Conservation (phyloP, 1,140 invertebrate species). For the Palaemon carinicauda region DNA sequence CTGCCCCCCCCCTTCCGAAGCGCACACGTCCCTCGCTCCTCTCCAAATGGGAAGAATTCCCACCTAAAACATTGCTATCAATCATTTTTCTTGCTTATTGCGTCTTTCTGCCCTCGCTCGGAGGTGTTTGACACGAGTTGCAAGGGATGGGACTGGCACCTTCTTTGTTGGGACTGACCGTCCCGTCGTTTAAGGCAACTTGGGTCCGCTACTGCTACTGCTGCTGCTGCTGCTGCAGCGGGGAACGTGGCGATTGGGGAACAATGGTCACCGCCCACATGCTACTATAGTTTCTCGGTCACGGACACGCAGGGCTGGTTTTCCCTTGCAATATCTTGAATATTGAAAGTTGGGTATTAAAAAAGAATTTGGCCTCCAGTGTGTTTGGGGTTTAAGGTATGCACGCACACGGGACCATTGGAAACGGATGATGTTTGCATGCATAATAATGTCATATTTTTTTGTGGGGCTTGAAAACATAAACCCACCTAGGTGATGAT, state of each 20-base stretch:
- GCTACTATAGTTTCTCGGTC: slow-evolving; percentile 37
- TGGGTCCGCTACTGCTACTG: neutral
- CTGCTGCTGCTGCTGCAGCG: neutral
- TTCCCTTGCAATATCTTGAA: neutral
- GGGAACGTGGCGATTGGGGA: slow-evolving; percentile 46
- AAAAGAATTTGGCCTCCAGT: too few relatives aligned
- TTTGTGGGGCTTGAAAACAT: too few relatives aligned
- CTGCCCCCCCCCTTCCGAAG: too few relatives aligned
- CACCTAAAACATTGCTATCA: too few relatives aligned
- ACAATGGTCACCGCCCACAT: slow-evolving; percentile 45
- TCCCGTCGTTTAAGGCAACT: slow-evolving; percentile 14
- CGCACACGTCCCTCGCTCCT: too few relatives aligned
- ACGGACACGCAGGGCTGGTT: slow-evolving; percentile 22
- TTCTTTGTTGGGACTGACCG: neutral
- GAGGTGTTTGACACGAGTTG: neutral
- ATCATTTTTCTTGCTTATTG: too few relatives aligned
- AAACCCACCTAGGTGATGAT: neutral
- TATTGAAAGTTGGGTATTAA: too few relatives aligned
- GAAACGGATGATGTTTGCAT: too few relatives aligned
- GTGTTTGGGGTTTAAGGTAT: too few relatives aligned
- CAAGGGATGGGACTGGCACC: neutral
- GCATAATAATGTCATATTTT: too few relatives aligned
- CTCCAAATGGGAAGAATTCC: too few relatives aligned
- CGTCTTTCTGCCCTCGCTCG: neutral
- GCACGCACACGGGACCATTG: too few relatives aligned